Evolutionary conservation across 2,797 vertebrate genomes (phyloP), one percentile per base, ranked within the genome.

Genomic region (Emys orbicularis): DNA sequence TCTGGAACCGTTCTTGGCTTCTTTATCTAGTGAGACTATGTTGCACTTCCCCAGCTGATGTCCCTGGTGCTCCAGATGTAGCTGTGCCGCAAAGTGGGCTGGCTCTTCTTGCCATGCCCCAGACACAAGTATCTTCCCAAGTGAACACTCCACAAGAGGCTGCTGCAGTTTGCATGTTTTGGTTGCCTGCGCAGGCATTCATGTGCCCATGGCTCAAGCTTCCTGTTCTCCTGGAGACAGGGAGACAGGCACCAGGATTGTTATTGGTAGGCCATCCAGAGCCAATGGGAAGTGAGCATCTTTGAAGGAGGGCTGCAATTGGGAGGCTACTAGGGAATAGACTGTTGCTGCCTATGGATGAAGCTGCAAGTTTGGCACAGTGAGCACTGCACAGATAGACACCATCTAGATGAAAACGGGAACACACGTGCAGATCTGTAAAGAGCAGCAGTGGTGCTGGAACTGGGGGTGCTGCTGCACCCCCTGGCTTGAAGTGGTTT

Each of bases 141-240:
- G 9, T 15, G 31, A 89, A n/a, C 12, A 21, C 68, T 81, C 21
- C 6, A 4, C 21, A 52, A 79, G 57, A 61, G 81, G 87, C 77
- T 87, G 53, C 44, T 44, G 9, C 52, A 50, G 52, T 65, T 57
- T 4, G 29, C 52, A 37, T 49, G 72, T 79, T 47, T 13, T 49
- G 74, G 52, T 18, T 56, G 25, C 29, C 9, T 0, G 49, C 90
- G 13, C 44, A 85, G 77, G 72, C 77, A 44, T 31, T 16, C 27
- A 65, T 54, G 12, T 27, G 79, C 50, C 56, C n/a, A 44, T 56
- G 79, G 11, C 77, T 41, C 5, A 59, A 56, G 72, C 53, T 90
- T 79, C 81, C 81, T 87, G 52, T 81, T 88, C 47, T 85, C 56
- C 56, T 90, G 81, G 87, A 80, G 79, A 88, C 59, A 80, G 90